Percentiles rank a stretch among this genome's conserved stretches.
Evolutionary conservation across 2,888 invertebrate genomes (phyloP).

Genomic region (Anoncus sp.): DNA sequence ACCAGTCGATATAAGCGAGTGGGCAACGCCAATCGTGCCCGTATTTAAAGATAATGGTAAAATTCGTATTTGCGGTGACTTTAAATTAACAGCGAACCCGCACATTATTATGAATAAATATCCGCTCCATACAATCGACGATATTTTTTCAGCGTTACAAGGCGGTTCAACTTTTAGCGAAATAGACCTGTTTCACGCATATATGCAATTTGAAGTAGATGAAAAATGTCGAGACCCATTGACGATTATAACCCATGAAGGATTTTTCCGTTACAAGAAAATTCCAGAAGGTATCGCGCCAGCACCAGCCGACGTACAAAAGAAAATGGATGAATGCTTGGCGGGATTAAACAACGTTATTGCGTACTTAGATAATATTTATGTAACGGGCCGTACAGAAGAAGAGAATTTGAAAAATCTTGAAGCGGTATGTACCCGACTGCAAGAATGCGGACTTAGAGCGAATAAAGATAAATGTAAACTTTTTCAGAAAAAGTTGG

Average conservation of each 20-base stretch:
- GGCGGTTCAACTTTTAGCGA: constrained; percentile 12
- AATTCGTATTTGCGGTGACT: constrained; percentile 67
- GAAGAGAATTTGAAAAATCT: no score
- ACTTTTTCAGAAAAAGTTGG: no score
- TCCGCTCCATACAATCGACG: constrained; percentile 15
- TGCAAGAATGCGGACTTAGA: no score
- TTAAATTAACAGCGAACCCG: constrained; percentile 61
- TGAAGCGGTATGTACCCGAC: no score
- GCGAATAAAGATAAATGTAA: no score
- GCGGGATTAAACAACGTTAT: no score
- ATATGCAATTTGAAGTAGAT: constrained; percentile 52
- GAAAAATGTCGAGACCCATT: constrained; percentile 1
- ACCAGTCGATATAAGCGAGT: constrained; percentile 39
- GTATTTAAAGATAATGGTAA: constrained; percentile 62
- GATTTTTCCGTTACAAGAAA: constrained; percentile 31
- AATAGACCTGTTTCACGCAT: constrained; percentile 30
- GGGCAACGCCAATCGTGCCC: constrained; percentile 49
- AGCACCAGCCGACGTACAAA: constrained; percentile 49
- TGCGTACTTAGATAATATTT: no score
- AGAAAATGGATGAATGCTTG: constrained; percentile 47
- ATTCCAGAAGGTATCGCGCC: constrained; percentile 44
- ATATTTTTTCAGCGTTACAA: constrained; percentile 6
- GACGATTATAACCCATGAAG: constrained; percentile 38
- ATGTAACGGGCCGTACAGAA: no score
- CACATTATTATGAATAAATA: constrained; percentile 53